A percentile compares a stretch with the other conserved stretches of the same genome.
Conservation (phyloP, 1,140 invertebrate genomes). For the Hydropsyche tenuis region DNA sequence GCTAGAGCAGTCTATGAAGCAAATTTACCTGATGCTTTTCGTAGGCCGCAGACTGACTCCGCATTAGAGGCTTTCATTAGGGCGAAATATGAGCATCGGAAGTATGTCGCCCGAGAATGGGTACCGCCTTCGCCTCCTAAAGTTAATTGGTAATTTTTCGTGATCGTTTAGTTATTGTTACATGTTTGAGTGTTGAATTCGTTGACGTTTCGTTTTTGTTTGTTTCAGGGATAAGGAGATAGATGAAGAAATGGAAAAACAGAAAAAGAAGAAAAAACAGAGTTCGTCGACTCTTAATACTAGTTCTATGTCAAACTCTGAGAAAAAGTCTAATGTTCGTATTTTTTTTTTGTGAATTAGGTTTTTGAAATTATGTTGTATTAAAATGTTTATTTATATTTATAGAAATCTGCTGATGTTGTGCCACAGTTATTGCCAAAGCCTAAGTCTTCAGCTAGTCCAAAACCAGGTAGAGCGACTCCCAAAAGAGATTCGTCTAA, state of each 20-base stretch:
- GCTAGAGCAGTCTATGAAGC: slow-evolving; percentile 97
- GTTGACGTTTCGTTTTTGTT: slow-evolving; percentile 4
- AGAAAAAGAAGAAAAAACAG: slow-evolving; percentile 80
- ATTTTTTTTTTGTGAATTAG: slow-evolving; percentile 22
- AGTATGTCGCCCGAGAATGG: slow-evolving; percentile 97
- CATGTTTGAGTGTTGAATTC: neutral
- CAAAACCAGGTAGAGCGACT: slow-evolving; percentile 69
- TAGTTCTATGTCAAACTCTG: slow-evolving; percentile 53
- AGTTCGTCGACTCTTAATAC: slow-evolving; percentile 61
- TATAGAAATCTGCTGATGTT: slow-evolving; percentile 59
- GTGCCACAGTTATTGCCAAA: slow-evolving; percentile 59
- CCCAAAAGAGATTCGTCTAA: slow-evolving; percentile 58
- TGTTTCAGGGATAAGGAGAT: slow-evolving; percentile 79
- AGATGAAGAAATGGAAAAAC: slow-evolving; percentile 83
- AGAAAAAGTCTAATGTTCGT: slow-evolving; percentile 61
- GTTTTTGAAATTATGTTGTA: too few species aligned
- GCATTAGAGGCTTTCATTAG: slow-evolving; percentile 94
- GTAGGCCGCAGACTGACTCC: slow-evolving; percentile 93
- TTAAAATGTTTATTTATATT: slow-evolving; percentile 4
- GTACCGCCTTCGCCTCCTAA: slow-evolving; percentile 84
- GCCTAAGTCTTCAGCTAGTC: slow-evolving; percentile 69
- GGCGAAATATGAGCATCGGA: slow-evolving; percentile 98
- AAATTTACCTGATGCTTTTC: slow-evolving; percentile 93
- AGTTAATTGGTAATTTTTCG: slow-evolving; percentile 69
- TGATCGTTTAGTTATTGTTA: too few species aligned